Evolutionary conservation across 2,797 vertebrate species (phyloP), one percentile per base, ranked within the genome.

Genomic region (Oceanodroma leucorhoa): DNA sequence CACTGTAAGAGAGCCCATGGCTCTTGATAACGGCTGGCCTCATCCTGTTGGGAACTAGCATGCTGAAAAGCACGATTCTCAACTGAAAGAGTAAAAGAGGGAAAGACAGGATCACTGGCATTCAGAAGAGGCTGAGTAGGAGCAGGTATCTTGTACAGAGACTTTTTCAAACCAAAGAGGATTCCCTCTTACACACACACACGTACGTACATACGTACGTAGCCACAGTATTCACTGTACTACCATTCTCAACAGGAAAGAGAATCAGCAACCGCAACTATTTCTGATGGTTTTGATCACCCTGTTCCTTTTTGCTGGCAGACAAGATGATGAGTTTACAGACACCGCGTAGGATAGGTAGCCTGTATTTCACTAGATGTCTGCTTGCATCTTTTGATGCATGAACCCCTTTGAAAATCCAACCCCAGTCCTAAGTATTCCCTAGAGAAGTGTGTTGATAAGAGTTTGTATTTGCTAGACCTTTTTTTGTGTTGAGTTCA

Each of bases 181-280:
- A 79, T 55, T 53, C 55, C 14, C 38, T 61, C 21, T 34, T 48
- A 55, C 7, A 46, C 4, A 41, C 24, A 32, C 10, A 30, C 11
- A 34, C 1, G 14, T 7, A 7, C 21, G 2, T 20, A 14, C 32
- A 24, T 3, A 46, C 24, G 26, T 5, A 26, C 14, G 9, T 1
- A 81, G 29, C 19, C 60, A 67, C 19, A 50, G 8, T 43, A 34
- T 53, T 76, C 27, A 46, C 38, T 51, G 24, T 24, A 71, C 27
- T 32, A 58, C 13, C 19, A 57, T 27, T 70, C 27, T 77, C 64
- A 76, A 69, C 13, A 32, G 10, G 34, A 61, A 71, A 54, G 40
- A 70, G 14, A 93, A 77, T 5, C 54, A 85, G 11, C 15, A 85
- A 69, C 19, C 16, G 16, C 27, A 45, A 26, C 21, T 55, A 15